Conservation (phyloP, 2,888 invertebrate genomes). For the Heliconius hortense region DNA sequence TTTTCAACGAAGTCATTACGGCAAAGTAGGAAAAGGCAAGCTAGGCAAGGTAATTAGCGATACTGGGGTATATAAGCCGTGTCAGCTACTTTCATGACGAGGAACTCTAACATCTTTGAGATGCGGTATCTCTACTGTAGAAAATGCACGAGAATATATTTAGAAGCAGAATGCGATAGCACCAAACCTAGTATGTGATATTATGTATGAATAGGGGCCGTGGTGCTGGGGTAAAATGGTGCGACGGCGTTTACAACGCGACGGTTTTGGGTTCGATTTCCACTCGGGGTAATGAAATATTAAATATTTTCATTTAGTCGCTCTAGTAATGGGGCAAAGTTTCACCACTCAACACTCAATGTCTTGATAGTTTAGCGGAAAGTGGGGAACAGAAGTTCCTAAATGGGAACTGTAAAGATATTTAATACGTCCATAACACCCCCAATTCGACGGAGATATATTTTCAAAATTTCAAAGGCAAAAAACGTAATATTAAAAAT, state of each 20-base stretch:
- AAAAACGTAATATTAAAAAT: too few species aligned
- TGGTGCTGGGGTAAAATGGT: background rate
- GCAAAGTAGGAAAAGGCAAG: constrained; percentile 20
- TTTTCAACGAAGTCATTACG: constrained; percentile 20
- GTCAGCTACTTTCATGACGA: constrained; percentile 17
- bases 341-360: background rate
- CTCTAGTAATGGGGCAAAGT: background rate
- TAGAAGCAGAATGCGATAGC: background rate
- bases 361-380: background rate
- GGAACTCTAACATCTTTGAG: constrained; percentile 11
- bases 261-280: background rate
- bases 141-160: background rate
- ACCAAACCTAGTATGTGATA: background rate
- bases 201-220: background rate
- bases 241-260: too few species aligned
- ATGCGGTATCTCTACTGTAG: background rate
- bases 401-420: background rate
- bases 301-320: background rate
- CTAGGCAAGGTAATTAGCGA: constrained; percentile 22
- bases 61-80: constrained; percentile 18
- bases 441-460: too few species aligned
- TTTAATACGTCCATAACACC: too few species aligned
- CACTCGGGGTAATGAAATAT: background rate
- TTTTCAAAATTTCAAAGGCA: too few species aligned
- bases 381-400: background rate